These are phyloP conservation scores for Heloderma charlesbogerti DNA, from an alignment of 2,113 vertebrate genomes.

Conservation along the genomic window DNA sequence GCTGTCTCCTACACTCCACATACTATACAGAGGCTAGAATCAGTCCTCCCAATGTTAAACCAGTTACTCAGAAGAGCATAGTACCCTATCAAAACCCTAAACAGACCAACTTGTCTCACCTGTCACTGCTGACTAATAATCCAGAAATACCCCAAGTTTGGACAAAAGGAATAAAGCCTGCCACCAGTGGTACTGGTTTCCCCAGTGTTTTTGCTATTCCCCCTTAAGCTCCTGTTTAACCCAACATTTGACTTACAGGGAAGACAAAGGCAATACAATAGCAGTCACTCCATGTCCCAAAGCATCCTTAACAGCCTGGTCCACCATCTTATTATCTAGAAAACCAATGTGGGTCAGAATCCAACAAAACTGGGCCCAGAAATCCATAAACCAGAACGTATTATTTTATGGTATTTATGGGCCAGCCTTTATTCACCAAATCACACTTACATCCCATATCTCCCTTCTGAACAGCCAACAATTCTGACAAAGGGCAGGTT, in stretches of 20 bases:
- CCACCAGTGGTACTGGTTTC: neutral
- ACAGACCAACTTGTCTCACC: too few species aligned
- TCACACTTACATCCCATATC: neutral
- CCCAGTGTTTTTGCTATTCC: neutral
- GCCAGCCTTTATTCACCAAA: neutral
- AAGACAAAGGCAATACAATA: neutral
- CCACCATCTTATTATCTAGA: neutral
- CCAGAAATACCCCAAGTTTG: too few species aligned
- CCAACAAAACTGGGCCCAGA: neutral
- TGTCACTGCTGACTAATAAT: too few species aligned
- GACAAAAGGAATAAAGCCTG: neutral
- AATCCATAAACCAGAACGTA: neutral
- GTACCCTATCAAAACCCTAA: too few species aligned
- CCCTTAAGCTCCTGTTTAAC: neutral
- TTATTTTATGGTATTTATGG: neutral
- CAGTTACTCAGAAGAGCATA: too few species aligned
- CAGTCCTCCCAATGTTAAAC: neutral
- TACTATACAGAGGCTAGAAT: neutral
- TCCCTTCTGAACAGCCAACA: neutral
- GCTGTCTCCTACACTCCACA: neutral
- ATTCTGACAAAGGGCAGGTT: neutral
- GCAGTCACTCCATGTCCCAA: neutral
- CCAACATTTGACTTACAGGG: neutral
- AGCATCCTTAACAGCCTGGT: neutral
- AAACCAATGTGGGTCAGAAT: neutral